Conservation (phyloP, 1,140 invertebrate species). For the Camponotus vicinus region DNA sequence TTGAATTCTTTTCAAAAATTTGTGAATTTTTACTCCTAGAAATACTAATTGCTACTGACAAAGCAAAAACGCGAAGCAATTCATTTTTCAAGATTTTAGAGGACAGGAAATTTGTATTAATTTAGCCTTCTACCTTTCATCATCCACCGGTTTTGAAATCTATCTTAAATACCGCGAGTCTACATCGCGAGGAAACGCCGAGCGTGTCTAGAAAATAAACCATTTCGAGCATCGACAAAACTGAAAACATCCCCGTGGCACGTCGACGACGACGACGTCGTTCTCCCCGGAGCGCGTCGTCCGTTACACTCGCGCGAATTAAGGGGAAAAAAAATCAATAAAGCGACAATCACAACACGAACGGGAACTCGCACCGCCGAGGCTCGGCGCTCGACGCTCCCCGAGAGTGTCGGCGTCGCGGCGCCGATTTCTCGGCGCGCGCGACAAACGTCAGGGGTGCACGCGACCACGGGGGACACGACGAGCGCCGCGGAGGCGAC, state of each 20-base stretch:
- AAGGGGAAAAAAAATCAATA: slow-evolving; percentile 68
- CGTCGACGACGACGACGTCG: neutral
- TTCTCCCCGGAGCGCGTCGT: too few species aligned
- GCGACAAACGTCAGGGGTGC: slow-evolving; percentile 3
- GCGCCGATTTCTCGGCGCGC: neutral
- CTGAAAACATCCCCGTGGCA: neutral
- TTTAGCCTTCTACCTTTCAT: slow-evolving; percentile 17
- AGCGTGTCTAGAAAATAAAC: slow-evolving; percentile 16
- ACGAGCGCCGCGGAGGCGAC: slow-evolving; percentile 16
- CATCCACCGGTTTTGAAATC: neutral
- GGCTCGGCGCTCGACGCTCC: neutral
- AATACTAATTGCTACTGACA: neutral
- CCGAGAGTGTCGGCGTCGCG: neutral
- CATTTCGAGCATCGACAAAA: neutral
- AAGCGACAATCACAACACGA: neutral
- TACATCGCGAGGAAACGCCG: neutral
- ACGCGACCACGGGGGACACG: slow-evolving; percentile 43
- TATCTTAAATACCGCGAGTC: neutral
- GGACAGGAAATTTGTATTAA: neutral
- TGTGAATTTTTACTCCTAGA: neutral
- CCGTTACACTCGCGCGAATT: slow-evolving; percentile 17
- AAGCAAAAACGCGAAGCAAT: too few species aligned
- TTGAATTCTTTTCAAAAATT: neutral
- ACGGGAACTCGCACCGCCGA: neutral
- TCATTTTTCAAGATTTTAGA: too few species aligned